A percentile compares a stretch with the other conserved stretches of the same genome.
phyloP scores from a whole-genome alignment of 2,888 invertebrate genomes.

The Noctua pronuba region DNA sequence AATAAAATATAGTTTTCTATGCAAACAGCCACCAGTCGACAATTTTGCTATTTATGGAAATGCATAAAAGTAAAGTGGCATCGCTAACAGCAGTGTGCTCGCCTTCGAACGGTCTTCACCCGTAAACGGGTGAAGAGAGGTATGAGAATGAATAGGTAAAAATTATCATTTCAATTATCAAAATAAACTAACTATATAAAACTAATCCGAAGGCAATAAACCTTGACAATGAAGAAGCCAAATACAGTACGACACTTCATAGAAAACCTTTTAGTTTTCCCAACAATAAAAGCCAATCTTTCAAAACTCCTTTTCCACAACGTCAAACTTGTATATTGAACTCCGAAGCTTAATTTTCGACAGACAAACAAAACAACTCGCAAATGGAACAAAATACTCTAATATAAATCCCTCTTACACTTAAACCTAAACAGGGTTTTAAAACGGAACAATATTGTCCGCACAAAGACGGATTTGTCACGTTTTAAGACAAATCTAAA shows the following conservation, averaged over 20 bases:
- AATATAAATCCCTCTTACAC: conserved; percentile 53
- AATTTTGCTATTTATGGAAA: neutral
- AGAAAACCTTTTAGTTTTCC: neutral
- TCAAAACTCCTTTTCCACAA: neutral
- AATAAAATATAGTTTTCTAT: neutral
- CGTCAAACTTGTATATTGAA: conserved; percentile 15
- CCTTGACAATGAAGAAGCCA: neutral
- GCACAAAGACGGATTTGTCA: conserved; percentile 66
- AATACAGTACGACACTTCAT: neutral
- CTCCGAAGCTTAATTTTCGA: conserved; percentile 9
- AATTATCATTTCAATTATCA: too few species aligned
- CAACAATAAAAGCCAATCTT: conserved; percentile 5
- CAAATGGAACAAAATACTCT: conserved; percentile 54
- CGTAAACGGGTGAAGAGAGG: neutral
- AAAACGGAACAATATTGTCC: conserved; percentile 53
- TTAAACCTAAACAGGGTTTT: conserved; percentile 59
- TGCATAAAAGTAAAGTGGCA: neutral
- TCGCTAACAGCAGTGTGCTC: neutral
- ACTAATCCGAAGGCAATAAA: neutral
- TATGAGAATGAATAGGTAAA: too few species aligned
- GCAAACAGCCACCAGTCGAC: neutral
- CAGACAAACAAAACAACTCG: conserved; percentile 16
- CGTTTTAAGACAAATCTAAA: conserved; percentile 63
- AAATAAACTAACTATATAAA: neutral
- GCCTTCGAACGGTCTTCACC: neutral